Evolutionary conservation across 2,113 vertebrate genomes (phyloP).

Genomic region (Promerops cafer): DNA sequence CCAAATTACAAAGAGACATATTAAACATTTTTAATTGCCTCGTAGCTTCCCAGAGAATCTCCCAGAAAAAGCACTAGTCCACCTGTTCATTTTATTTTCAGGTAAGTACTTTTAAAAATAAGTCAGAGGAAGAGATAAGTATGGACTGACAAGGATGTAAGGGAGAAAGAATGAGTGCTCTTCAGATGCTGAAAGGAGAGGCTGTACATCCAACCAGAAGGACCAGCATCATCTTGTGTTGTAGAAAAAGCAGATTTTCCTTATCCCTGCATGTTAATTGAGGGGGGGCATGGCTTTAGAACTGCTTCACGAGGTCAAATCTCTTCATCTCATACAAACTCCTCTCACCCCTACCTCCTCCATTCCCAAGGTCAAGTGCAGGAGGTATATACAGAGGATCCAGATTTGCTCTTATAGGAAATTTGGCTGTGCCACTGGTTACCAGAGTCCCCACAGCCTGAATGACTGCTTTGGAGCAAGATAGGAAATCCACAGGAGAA

Average conservation of each 20-base stretch:
- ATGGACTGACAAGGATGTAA: not conserved
- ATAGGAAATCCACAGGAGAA: not conserved
- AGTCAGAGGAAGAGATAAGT: not conserved
- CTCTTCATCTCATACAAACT: not conserved
- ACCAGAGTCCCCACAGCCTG: not conserved
- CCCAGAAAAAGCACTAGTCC: not conserved
- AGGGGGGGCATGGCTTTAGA: not conserved
- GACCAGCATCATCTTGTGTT: not conserved
- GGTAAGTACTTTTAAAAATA: not conserved
- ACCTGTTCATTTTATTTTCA: not conserved
- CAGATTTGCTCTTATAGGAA: not conserved
- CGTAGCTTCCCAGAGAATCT: not conserved
- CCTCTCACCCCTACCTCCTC: not conserved
- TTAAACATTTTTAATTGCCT: not conserved
- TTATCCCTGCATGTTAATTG: not conserved
- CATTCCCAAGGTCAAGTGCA: not conserved
- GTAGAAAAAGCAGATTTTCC: not conserved
- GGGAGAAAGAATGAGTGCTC: not conserved
- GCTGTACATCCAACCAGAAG: not conserved
- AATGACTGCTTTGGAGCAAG: not conserved
- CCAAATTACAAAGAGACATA: not conserved
- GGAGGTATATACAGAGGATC: not conserved
- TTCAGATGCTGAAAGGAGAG: not conserved
- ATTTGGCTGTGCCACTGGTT: not conserved
- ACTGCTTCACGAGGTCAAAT: not conserved